Percentiles rank a stretch among this genome's conserved stretches.
phyloP scores from a whole-genome alignment of 1,140 invertebrate genomes.

The Eriosoma lanigerum region DNA sequence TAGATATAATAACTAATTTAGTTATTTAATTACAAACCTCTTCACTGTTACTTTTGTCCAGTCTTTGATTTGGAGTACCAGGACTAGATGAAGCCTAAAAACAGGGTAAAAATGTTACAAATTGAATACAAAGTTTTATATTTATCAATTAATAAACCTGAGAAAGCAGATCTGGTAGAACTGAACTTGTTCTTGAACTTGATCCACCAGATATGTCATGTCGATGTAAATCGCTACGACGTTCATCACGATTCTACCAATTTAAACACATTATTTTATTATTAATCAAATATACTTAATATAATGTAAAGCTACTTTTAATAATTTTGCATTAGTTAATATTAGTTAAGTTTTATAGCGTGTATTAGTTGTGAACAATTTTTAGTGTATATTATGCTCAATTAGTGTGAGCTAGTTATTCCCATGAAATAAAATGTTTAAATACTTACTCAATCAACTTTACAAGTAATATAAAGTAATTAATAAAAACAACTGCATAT shows the following conservation, averaged over 20 bases:
- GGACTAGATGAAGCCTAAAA: constrained; percentile 73
- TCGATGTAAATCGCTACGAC: constrained; percentile 62
- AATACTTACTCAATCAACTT: constrained; percentile 16
- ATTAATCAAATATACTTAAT: neutral
- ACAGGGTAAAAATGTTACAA: constrained; percentile 13
- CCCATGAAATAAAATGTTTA: neutral
- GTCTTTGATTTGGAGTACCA: constrained; percentile 74
- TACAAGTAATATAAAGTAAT: constrained; percentile 14
- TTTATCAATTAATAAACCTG: constrained; percentile 57
- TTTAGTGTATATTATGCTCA: constrained; percentile 21
- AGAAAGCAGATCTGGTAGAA: constrained; percentile 91
- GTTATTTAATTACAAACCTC: constrained; percentile 67
- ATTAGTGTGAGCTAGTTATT: constrained; percentile 4
- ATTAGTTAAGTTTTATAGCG: constrained; percentile 29
- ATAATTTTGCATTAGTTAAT: constrained; percentile 10
- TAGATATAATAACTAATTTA: neutral
- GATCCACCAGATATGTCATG: constrained; percentile 59
- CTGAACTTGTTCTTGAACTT: constrained; percentile 75
- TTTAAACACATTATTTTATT: neutral
- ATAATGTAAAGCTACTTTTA: neutral
- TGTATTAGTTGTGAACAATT: constrained; percentile 39
- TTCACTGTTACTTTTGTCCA: constrained; percentile 90
- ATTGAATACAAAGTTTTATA: neutral
- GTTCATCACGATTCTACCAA: constrained; percentile 66
- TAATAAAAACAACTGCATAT: neutral